Base-by-base conservation (phyloP, 2,888 invertebrate species). In the Neuroscelio doddi region DNA sequence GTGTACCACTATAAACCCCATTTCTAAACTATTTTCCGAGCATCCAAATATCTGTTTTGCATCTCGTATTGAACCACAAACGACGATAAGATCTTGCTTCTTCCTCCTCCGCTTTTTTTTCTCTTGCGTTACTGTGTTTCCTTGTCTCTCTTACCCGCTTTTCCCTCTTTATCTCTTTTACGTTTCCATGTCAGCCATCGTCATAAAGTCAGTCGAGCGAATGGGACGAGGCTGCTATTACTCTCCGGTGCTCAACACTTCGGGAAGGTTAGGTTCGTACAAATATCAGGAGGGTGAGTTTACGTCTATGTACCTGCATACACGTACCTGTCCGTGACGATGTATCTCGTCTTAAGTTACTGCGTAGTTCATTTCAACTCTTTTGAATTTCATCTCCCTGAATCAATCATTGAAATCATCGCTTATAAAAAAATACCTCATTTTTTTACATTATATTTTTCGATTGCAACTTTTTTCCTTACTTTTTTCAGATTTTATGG, bases 121-220 rank as follows among this genome's bases (percentile, higher is more conserved):
- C 56, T 65, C 65, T 41, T 34, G 36, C 57, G 50, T 36, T 27
- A 52, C 21, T 45, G 17, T 26, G 14, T 55, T 50, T 50, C 46
- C 49, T 45, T 32, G 44, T 49, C 36, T 51, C 62, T 46, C 39
- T 38, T 56, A 51, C 59, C 59, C 63, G 47, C 44, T 57, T 41
- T 39, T 36, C 56, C 47, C 36, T 59, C 63, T 57, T 50, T 59
- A 51, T 69, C 65, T 62, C 72, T 78, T 78, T 78, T 78, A 78
- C 72, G 75, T 79, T 76, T 74, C 72, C 76, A 70, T 71, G 75
- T 69, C 71, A 77, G 70, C 75, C 78, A 73, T 78, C 78, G 79
- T 81, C 82, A 77, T 82, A 83, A 82, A 83, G 78, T 83, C 81
- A 82, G 80, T 74, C 77, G 72, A 77, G 78, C 80, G 79, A 72